Percentiles rank a stretch among this genome's conserved stretches.
phyloP scores from a whole-genome alignment of 2,888 invertebrate genomes.

The Boloria euphrosyne region DNA sequence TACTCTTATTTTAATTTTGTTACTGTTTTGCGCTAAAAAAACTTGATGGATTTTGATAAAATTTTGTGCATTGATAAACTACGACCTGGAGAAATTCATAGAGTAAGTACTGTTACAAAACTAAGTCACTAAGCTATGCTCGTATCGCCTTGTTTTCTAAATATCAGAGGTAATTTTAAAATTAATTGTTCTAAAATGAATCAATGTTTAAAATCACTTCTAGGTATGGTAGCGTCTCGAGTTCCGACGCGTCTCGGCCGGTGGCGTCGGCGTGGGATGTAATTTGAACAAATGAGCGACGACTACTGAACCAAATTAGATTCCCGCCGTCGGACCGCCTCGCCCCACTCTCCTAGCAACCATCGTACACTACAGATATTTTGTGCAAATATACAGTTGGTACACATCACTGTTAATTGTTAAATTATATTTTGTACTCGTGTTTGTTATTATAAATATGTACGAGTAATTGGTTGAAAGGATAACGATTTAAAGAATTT shows the following conservation, averaged over 20 bases:
- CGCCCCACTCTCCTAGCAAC: constrained; percentile 38
- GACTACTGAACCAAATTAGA: constrained; percentile 85
- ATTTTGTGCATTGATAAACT: too few species aligned
- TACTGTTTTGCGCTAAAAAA: too few species aligned
- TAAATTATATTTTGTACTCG: too few species aligned
- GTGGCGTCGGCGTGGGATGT: constrained; percentile 52
- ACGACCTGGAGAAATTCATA: too few species aligned
- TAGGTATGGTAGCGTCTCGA: constrained; percentile 20
- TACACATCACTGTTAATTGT: background rate
- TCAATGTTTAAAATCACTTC: constrained; percentile 11
- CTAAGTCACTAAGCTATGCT: too few species aligned
- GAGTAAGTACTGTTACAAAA: too few species aligned
- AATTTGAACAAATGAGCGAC: constrained; percentile 86
- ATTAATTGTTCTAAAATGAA: background rate
- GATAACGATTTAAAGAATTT: background rate
- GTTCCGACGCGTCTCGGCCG: constrained; percentile 38
- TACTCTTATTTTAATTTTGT: too few species aligned
- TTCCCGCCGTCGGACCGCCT: constrained; percentile 61
- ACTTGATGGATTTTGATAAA: too few species aligned
- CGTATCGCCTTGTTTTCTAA: too few species aligned
- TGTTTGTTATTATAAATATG: too few species aligned
- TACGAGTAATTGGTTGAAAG: background rate
- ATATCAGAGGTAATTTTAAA: too few species aligned
- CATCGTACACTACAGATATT: constrained; percentile 25
- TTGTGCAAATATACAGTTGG: background rate